Percentiles rank a stretch among this genome's conserved stretches.
Evolutionary conservation across 37 sponge, comb jelly and placozoan genomes (phyloP).

Genomic region (Aplysina aerophoba): DNA sequence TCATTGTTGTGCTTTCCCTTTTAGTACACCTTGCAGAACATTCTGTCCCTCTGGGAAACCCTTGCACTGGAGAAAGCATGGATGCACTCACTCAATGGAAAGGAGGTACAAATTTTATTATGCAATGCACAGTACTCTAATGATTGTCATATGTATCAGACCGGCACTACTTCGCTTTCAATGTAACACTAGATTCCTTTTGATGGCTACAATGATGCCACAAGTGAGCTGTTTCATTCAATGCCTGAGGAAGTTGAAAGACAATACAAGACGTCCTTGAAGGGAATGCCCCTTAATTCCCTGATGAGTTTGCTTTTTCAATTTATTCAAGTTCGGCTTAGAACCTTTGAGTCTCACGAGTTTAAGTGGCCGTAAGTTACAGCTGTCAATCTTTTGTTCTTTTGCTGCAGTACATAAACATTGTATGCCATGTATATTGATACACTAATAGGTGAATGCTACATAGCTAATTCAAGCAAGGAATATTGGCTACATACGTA

Average conservation of each 20-base stretch:
- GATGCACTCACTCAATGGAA: conserved; percentile 34
- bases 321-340: conserved; percentile 16
- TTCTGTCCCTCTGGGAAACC: conserved; percentile 73
- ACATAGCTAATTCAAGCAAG: no score
- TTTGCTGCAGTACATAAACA: no score
- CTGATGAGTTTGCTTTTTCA: conserved; percentile 23
- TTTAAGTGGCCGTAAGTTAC: conserved; percentile 28
- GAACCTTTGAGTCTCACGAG: background rate
- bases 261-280: conserved; percentile 21
- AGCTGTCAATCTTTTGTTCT: no score
- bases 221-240: background rate
- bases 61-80: conserved; percentile 55
- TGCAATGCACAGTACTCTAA: no score
- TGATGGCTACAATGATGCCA: conserved; percentile 39
- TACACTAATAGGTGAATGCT: no score
- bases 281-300: conserved; percentile 35
- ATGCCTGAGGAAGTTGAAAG: background rate
- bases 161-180: background rate
- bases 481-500: no score
- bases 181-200: conserved; percentile 53
- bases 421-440: no score
- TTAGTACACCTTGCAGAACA: conserved; percentile 36
- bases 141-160: no score
- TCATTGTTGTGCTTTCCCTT: no score
- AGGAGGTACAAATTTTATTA: conserved; percentile 18